phyloP scores from a whole-genome alignment of 2,888 invertebrate genomes.

The Drosophila quinaria region DNA sequence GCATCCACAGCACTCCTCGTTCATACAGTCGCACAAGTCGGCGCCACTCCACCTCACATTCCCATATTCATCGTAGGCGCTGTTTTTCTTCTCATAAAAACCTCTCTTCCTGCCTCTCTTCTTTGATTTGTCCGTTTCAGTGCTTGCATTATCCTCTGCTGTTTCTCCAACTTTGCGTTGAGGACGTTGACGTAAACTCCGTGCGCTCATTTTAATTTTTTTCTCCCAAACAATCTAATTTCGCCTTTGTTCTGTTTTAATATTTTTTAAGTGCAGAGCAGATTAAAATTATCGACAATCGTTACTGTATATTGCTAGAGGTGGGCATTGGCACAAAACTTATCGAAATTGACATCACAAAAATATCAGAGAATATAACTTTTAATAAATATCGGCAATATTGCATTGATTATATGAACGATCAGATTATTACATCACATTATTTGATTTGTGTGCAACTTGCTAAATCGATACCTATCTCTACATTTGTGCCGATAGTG shows the following conservation, averaged over 20 bases:
- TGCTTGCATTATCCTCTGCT: slow-evolving; percentile 85
- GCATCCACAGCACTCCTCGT: slow-evolving; percentile 92
- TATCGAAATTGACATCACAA: not conserved
- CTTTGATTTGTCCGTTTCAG: slow-evolving; percentile 89
- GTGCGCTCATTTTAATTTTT: slow-evolving; percentile 40
- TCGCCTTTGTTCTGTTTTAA: not conserved
- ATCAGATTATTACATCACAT: too few relatives aligned
- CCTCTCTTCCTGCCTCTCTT: slow-evolving; percentile 87
- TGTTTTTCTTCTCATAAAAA: slow-evolving; percentile 50
- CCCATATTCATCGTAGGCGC: slow-evolving; percentile 90
- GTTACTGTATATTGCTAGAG: not conserved
- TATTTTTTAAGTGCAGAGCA: not conserved
- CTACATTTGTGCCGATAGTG: too few relatives aligned
- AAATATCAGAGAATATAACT: not conserved
- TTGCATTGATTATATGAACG: too few relatives aligned
- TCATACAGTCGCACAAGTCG: slow-evolving; percentile 95
- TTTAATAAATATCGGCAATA: too few relatives aligned
- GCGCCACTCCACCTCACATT: slow-evolving; percentile 88
- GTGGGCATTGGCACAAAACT: not conserved
- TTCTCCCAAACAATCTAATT: not conserved
- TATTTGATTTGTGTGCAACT: too few relatives aligned
- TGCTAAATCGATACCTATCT: not conserved
- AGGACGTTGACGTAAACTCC: slow-evolving; percentile 65
- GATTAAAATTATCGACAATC: not conserved
- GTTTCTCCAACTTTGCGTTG: slow-evolving; percentile 56